A percentile compares a stretch with the other conserved stretches of the same genome.
Conservation (phyloP, 2,888 invertebrate species). For the Oscheius sp. region DNA sequence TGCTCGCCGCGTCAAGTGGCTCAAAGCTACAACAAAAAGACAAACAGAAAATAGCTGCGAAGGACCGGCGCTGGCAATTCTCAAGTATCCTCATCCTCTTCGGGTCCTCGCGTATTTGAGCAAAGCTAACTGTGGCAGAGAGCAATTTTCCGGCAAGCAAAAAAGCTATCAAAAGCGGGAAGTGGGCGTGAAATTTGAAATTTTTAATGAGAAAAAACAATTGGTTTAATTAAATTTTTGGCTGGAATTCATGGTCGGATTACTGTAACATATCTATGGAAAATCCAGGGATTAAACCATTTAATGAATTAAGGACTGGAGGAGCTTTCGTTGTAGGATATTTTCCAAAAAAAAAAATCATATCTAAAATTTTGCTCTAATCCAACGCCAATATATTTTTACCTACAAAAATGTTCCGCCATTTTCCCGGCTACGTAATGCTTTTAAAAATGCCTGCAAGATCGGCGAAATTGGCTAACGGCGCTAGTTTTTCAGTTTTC, state of each 20-base stretch:
- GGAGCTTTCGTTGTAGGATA: no score
- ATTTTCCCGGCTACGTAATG: neutral
- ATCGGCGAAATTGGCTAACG: neutral
- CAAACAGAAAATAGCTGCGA: constrained; percentile 33
- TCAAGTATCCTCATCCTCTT: constrained; percentile 12
- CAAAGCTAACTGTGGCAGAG: constrained; percentile 30
- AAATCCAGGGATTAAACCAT: no score
- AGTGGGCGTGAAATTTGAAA: no score
- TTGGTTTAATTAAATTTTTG: no score
- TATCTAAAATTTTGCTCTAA: no score
- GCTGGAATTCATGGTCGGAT: no score
- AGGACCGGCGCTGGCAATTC: constrained; percentile 35
- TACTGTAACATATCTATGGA: no score
- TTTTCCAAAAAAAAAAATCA: no score
- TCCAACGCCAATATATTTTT: no score
- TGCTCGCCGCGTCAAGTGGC: constrained; percentile 26
- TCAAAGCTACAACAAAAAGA: constrained; percentile 33
- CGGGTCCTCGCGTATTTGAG: constrained; percentile 17
- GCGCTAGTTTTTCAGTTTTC: neutral
- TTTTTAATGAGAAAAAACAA: no score
- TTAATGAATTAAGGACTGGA: no score
- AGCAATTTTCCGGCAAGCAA: constrained; percentile 1
- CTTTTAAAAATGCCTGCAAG: neutral
- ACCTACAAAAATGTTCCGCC: no score
- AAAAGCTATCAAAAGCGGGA: constrained; percentile 3